phyloP scores from a whole-genome alignment of 2,888 invertebrate species.

The Phanerotoma sp. region DNA sequence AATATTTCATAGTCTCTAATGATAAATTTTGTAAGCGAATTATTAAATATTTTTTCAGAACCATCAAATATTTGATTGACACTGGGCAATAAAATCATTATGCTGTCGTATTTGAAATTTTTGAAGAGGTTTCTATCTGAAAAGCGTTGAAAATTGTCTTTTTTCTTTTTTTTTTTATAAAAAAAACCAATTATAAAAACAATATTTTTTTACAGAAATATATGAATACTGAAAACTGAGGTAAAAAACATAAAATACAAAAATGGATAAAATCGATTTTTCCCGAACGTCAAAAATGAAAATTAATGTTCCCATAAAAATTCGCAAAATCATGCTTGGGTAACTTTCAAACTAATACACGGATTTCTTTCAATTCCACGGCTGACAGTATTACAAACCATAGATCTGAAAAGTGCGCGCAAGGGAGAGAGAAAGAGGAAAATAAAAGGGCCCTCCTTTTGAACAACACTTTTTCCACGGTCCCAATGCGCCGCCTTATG shows the following conservation, averaged over 20 bases:
- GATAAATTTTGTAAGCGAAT: too few relatives aligned
- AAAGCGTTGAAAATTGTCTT: neutral
- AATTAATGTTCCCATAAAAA: neutral
- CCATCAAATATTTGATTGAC: too few relatives aligned
- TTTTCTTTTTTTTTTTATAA: neutral
- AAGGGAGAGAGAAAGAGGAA: too few relatives aligned
- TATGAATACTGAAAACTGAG: too few relatives aligned
- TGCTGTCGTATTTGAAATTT: too few relatives aligned
- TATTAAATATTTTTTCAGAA: too few relatives aligned
- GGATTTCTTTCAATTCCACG: conserved; percentile 34
- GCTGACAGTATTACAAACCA: too few relatives aligned
- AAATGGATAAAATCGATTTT: conserved; percentile 2
- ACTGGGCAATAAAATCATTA: too few relatives aligned
- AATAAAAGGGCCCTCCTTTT: conserved; percentile 40
- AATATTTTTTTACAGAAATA: too few relatives aligned
- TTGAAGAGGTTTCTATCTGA: neutral
- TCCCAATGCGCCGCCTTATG: conserved; percentile 29
- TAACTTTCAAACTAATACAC: neutral
- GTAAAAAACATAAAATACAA: neutral
- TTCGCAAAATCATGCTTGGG: conserved; percentile 7
- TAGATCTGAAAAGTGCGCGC: too few relatives aligned
- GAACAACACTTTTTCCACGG: conserved; percentile 41
- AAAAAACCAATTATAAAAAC: too few relatives aligned
- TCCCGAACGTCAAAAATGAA: neutral
- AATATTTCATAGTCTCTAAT: too few relatives aligned